phyloP scores from a whole-genome alignment of 2,113 vertebrate species.

The Eublepharis macularius region DNA sequence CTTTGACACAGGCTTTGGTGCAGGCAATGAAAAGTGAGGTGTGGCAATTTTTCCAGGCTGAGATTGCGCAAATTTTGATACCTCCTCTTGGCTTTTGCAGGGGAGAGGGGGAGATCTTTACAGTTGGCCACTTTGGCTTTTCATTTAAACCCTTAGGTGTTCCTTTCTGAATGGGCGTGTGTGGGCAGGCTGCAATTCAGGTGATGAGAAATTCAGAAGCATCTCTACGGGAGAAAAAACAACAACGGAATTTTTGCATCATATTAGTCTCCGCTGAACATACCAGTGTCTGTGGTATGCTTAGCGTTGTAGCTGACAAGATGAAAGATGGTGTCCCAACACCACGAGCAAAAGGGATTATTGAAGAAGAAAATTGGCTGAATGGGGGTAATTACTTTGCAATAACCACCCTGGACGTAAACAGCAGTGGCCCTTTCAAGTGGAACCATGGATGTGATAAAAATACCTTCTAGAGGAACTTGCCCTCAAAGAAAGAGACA shows the following conservation, averaged over 20 bases:
- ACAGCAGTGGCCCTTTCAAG: constrained; percentile 29
- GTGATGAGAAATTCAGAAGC: no score
- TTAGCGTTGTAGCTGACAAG: constrained; percentile 51
- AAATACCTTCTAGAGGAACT: constrained; percentile 63
- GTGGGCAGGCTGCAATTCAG: no score
- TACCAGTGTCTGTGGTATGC: constrained; percentile 10
- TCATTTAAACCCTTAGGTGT: no score
- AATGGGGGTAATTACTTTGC: constrained; percentile 64
- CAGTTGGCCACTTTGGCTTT: no score
- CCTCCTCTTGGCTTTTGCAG: no score
- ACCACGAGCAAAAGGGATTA: constrained; percentile 61
- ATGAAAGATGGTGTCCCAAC: constrained; percentile 54
- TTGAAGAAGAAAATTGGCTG: constrained; percentile 66
- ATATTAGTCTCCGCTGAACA: constrained; percentile 9
- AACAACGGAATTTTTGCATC: neutral
- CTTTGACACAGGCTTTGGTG: no score
- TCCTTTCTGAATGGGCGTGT: no score
- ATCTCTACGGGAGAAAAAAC: neutral
- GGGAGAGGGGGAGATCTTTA: no score
- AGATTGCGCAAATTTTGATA: no score
- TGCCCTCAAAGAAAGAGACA: constrained; percentile 51
- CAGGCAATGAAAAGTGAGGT: no score
- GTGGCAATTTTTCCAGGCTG: no score
- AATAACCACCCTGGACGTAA: constrained; percentile 55
- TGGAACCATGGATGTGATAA: constrained; percentile 46